phyloP scores from a whole-genome alignment of 2,797 vertebrate species.

The Sebastes alutus region DNA sequence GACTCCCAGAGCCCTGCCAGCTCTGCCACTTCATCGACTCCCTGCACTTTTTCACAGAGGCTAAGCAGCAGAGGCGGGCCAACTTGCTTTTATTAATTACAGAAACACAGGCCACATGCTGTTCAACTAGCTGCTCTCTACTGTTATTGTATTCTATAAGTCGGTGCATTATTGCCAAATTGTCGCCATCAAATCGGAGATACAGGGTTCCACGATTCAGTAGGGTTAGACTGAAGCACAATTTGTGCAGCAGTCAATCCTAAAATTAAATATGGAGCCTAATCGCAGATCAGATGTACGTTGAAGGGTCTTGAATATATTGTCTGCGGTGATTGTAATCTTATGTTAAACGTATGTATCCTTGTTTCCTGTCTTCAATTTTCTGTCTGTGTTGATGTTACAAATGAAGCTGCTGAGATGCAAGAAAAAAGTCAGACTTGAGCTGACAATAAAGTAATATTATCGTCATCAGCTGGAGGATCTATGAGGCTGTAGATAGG shows the following conservation, averaged over 20 bases:
- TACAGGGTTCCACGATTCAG: background rate
- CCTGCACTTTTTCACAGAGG: conserved; percentile 3
- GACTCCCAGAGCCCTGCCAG: conserved; percentile 4
- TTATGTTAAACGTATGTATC: background rate
- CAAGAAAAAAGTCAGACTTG: too few species aligned
- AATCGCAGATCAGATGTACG: background rate
- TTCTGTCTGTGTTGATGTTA: background rate
- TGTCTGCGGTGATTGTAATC: background rate
- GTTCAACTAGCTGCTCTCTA: background rate
- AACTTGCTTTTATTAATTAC: conserved; percentile 15
- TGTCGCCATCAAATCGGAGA: background rate
- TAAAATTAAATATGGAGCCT: background rate
- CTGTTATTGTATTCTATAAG: background rate
- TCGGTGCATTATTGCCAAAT: background rate
- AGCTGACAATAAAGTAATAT: too few species aligned
- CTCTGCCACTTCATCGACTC: conserved; percentile 16
- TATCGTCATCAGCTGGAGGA: too few species aligned
- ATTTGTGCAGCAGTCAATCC: background rate
- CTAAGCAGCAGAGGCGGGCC: conserved; percentile 2
- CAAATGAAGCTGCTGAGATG: background rate
- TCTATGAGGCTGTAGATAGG: background rate
- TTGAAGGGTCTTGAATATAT: background rate
- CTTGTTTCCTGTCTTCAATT: background rate
- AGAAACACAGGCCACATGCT: background rate
- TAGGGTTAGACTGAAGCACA: background rate